Evolutionary conservation across 1,140 invertebrate genomes (phyloP).

Genomic region (Meloidogyne hapla): DNA sequence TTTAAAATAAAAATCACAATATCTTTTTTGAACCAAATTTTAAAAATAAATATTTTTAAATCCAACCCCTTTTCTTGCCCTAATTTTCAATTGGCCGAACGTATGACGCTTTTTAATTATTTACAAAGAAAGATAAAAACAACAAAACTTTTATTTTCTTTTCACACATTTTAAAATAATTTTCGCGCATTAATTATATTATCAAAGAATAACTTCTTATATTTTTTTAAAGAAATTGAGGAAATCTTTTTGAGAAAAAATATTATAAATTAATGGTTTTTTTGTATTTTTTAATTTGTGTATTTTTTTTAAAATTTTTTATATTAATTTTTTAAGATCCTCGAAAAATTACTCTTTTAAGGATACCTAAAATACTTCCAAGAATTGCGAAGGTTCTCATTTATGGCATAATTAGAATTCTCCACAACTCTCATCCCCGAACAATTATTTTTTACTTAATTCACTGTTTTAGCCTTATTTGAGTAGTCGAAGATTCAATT

Average conservation of each 20-base stretch:
- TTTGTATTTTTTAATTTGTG: background rate
- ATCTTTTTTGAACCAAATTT: too few relatives aligned
- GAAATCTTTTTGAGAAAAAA: background rate
- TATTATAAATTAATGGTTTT: too few relatives aligned
- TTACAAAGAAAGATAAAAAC: background rate
- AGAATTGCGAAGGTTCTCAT: too few relatives aligned
- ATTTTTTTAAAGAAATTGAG: background rate
- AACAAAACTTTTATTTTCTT: background rate
- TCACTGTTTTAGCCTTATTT: too few relatives aligned
- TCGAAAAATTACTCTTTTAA: too few relatives aligned
- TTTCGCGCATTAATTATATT: background rate
- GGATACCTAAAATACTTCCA: too few relatives aligned
- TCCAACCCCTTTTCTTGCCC: background rate
- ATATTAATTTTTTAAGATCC: too few relatives aligned
- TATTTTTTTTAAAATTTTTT: background rate
- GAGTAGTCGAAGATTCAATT: too few relatives aligned
- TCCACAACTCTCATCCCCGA: too few relatives aligned
- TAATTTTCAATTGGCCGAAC: conserved; percentile 5
- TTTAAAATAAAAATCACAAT: too few relatives aligned
- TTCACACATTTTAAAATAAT: background rate
- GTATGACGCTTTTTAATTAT: background rate
- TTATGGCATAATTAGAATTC: too few relatives aligned
- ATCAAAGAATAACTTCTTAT: background rate
- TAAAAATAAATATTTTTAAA: background rate
- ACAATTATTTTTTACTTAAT: too few relatives aligned